Evolutionary conservation across 2,888 invertebrate genomes (phyloP), one percentile per base, ranked within the genome.

Genomic region (Colostygia pectinataria): DNA sequence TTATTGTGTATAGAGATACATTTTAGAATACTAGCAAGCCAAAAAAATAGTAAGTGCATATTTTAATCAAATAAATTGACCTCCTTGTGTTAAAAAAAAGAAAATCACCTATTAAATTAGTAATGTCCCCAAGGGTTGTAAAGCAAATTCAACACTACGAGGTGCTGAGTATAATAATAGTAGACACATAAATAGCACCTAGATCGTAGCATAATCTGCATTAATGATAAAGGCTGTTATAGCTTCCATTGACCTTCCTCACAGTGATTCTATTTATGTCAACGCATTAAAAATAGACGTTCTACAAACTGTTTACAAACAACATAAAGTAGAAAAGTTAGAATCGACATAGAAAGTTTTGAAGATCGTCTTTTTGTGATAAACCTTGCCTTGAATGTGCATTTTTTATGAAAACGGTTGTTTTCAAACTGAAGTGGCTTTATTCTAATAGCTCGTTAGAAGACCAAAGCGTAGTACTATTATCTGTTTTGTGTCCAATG

Each of bases 91-190:
- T n/a, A n/a, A n/a, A n/a, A n/a, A n/a, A n/a, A n/a, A n/a, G n/a
- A n/a, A n/a, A n/a, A 12, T 8, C 45, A 51, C 18, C 48, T 32
- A 49, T 12, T 53, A 49, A 59, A 68, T 66, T 65, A 62, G 65
- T 62, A 60, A 69, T 60, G 51, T 56, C 49, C 8, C 25, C 25
- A 44, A 48, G 24, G 53, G 47, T 51, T 39, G 29, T 38, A 43
- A 46, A 29, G 42, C 49, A 56, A 60, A 47, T 51, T 62, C 61
- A 53, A 61, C 42, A 59, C 55, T 53, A 47, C 44, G 39, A 53
- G 61, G 48, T 56, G 46, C 33, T 68, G 53, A 70, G 74, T 74
- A 67, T 64, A 64, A 57, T 37, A 67, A 53, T 47, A 66, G 62
- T 58, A 54, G 47, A 42, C 45, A 62, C 60, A 53, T 48, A 66